phyloP scores from a whole-genome alignment of 2,797 vertebrate species.

The Amblyopsis hoosieri region DNA sequence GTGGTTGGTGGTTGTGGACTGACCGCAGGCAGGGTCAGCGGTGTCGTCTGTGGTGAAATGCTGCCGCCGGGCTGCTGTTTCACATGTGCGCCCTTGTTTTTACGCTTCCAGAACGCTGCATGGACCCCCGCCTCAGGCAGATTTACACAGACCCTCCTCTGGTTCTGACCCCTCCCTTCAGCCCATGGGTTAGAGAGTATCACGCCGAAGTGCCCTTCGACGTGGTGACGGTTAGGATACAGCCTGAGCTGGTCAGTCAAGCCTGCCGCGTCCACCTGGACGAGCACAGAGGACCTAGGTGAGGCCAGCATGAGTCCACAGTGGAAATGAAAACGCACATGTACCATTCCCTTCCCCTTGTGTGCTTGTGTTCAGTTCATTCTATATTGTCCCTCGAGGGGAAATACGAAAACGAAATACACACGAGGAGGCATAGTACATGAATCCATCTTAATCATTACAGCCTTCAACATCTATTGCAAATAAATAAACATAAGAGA shows the following conservation, averaged over 20 bases:
- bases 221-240: constrained; percentile 83
- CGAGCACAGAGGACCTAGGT: constrained; percentile 87
- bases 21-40: neutral
- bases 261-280: constrained; percentile 84
- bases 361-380: no score
- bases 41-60: constrained; percentile 2
- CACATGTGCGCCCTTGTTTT: neutral
- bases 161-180: constrained; percentile 85
- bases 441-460: no score
- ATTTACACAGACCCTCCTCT: constrained; percentile 88
- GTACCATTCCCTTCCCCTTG: no score
- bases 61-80: neutral
- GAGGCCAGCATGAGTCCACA: constrained; percentile 21
- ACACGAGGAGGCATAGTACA: no score
- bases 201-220: constrained; percentile 89
- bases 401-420: no score
- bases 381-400: no score
- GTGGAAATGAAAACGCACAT: no score
- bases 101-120: constrained; percentile 74
- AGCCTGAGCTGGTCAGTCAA: constrained; percentile 79
- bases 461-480: no score
- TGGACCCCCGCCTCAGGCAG: constrained; percentile 82
- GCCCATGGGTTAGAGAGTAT: constrained; percentile 86
- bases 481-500: no score
- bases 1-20: neutral